These are phyloP conservation scores for Tetragonula carbonaria DNA, from an alignment of 2,888 invertebrate genomes.

Conservation along the genomic window DNA sequence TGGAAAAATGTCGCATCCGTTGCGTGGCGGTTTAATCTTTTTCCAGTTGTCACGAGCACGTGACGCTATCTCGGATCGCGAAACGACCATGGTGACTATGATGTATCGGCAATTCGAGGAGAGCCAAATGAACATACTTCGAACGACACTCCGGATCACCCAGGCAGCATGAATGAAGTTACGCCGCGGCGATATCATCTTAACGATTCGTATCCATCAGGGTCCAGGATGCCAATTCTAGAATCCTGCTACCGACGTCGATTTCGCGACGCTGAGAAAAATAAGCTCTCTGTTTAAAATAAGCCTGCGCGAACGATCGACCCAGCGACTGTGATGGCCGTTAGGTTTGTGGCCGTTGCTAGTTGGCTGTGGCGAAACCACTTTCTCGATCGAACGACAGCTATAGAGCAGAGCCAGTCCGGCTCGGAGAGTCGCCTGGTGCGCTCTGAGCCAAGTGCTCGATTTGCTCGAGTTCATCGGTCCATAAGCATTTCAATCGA, in stretches of 20 bases:
- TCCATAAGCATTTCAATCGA: conserved; percentile 44
- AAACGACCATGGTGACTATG: conserved; percentile 18
- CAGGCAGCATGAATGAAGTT: conserved; percentile 29
- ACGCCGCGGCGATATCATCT: conserved; percentile 55
- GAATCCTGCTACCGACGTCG: conserved; percentile 32
- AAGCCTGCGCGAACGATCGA: conserved; percentile 1
- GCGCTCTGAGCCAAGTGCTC: conserved; percentile 9
- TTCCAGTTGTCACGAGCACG: conserved; percentile 25
- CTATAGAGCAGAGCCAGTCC: not conserved
- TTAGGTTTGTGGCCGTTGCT: not conserved
- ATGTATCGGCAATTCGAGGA: conserved; percentile 48
- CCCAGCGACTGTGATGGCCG: not conserved
- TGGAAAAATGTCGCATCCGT: conserved; percentile 37
- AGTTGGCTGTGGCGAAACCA: not conserved
- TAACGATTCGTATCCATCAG: conserved; percentile 59
- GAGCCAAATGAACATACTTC: conserved; percentile 43
- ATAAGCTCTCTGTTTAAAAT: not conserved
- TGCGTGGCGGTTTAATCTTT: conserved; percentile 26
- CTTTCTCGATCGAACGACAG: conserved; percentile 31
- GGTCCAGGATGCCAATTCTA: conserved; percentile 51
- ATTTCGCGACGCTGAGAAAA: conserved; percentile 27
- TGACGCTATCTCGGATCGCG: conserved; percentile 36
- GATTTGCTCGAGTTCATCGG: conserved; percentile 33
- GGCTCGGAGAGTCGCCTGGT: not conserved
- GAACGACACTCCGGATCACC: conserved; percentile 48